A percentile compares a stretch with the other conserved stretches of the same genome.
These are phyloP conservation scores for Macroteleia sp. DNA, from an alignment of 2,888 invertebrate species.

Conservation along the genomic window DNA sequence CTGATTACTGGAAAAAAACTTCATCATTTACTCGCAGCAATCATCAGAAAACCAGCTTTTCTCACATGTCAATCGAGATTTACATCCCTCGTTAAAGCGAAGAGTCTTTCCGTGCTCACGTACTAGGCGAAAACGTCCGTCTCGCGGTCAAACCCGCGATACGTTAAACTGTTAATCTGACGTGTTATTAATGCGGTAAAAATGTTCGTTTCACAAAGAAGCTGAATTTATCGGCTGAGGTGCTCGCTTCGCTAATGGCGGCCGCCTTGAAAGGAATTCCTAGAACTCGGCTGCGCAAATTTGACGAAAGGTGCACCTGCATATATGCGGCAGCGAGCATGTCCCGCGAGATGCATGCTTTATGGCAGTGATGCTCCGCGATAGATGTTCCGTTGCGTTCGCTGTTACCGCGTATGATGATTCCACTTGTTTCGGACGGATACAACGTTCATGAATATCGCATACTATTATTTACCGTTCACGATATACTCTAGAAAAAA, in stretches of 20 bases:
- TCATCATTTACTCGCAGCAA: not conserved
- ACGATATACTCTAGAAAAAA: conserved; percentile 14
- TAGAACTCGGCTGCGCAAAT: conserved; percentile 56
- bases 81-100: conserved; percentile 44
- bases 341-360: conserved; percentile 56
- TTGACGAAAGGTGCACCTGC: conserved; percentile 62
- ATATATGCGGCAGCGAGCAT: conserved; percentile 50
- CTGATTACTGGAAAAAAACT: not conserved
- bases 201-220: conserved; percentile 53
- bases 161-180: conserved; percentile 61
- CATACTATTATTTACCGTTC: conserved; percentile 48
- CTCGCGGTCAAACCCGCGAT: conserved; percentile 31
- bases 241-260: conserved; percentile 35
- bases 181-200: conserved; percentile 61
- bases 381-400: conserved; percentile 46
- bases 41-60: conserved; percentile 16
- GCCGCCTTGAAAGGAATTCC: conserved; percentile 53
- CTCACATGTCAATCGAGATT: conserved; percentile 48
- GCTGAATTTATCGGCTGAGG: conserved; percentile 50
- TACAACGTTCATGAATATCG: conserved; percentile 55
- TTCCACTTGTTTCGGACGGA: conserved; percentile 53
- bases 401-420: conserved; percentile 41
- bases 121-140: conserved; percentile 34
- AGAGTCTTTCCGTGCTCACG: conserved; percentile 5
- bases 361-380: conserved; percentile 55